Evolutionary conservation across 2,888 invertebrate species (phyloP), one percentile per base, ranked within the genome.

Genomic region (Scaptomyza caliginosa): DNA sequence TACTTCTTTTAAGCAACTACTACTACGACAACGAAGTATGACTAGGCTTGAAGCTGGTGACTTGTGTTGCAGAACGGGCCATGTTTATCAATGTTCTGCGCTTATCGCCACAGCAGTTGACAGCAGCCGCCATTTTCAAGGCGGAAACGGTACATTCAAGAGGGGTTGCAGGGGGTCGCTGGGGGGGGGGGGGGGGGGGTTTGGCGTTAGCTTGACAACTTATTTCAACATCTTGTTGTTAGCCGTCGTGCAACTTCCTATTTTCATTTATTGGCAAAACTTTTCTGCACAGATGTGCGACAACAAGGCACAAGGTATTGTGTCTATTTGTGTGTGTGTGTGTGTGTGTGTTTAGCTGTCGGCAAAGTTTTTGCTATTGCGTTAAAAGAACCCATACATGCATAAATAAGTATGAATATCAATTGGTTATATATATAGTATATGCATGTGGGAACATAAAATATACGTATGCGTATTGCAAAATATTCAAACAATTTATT

Each of bases 251-350:
- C 42, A 7, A 68, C 68, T 79, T 87, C 70, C 77, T 77, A 79
- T 79, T 79, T 79, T 87, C 80, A 83, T 83, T 86, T 87, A 87
- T 83, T 87, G 77, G 65, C 67, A 86, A 87, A 83, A 87, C 71
- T 87, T 87, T 76, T 66, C 34, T 51, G 63, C 71, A 54, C 77
- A 86, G 69, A 66, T 85, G 87, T 67, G 68, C 67, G 56, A 63
- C 64, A 71, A 56, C 55, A 74, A 69, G 54, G 57, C 48, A 58
- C 45, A 63, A 59, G 59, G 59, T 69, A 67, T 43, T 40, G 10
- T 50, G 4, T 28, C 5, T 32, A 21, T n/a, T 24, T 23, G 17
- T 26, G 19, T 30, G 17, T 16, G n/a, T 16, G 17, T 17, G 30
- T 40, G 26, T 28, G 50, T 49, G 48, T 43, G 54, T 75, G 67